Evolutionary conservation across 2,797 vertebrate species (phyloP), one percentile per base, ranked within the genome.

Genomic region (Danio jaintianensis): DNA sequence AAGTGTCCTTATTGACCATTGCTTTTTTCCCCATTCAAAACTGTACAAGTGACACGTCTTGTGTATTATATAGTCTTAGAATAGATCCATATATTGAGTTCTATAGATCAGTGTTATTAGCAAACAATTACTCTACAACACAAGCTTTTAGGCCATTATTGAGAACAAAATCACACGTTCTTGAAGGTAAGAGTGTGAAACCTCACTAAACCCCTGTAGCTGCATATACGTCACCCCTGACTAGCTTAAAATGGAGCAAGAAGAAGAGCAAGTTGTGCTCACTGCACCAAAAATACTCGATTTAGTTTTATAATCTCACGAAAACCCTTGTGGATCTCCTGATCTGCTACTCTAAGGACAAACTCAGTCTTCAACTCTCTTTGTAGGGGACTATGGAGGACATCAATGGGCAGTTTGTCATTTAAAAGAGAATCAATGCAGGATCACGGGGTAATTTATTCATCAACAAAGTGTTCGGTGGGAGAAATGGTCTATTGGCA

Each of bases 401-500:
- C 77, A 75, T 79, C 77, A 50, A 48, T 22, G 9, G 48, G 40
- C 71, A 58, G 38, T 83, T 83, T 79, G 71, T 83, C 77, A 70
- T 79, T 83, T 80, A 70, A 79, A 79, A 75, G 13, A 56, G 64
- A 75, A 78, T 81, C 72, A 22, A 75, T 75, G 40, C 59, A 20
- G 63, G 58, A 80, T 75, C 79, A 79, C 68, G 45, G 79, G 72
- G 55, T 75, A 75, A 81, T 81, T 75, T 75, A 68, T 81, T 75
- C 55, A 81, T 68, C 73, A 75, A n/a, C 77, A 15, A 75, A 40
- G 55, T 47, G 48, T 77, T 75, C 40, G 4, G 64, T 36, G 50
- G 66, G 53, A 62, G 72, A 73, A 50, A 61, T 90, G 86, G 86
- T 88, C 80, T 91, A 91, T 91, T 85, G 91, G 89, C 91, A 91